These are phyloP conservation scores for Chrosomus eos DNA, from an alignment of 2,797 vertebrate genomes.

Conservation along the genomic window DNA sequence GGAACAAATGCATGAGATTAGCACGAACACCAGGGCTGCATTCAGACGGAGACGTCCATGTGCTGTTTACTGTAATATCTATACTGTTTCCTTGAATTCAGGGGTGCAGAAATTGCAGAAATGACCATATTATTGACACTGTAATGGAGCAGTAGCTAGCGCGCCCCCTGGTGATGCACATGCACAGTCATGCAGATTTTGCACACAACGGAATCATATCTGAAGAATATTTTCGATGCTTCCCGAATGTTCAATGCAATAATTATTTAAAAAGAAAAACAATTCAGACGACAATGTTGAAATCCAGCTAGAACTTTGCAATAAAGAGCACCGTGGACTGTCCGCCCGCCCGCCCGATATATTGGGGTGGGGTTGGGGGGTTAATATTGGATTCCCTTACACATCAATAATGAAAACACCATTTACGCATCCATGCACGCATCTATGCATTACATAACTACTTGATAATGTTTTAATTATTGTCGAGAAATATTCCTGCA, in stretches of 20 bases:
- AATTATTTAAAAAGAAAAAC: too few relatives aligned
- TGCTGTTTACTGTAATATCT: neutral
- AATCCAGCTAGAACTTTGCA: neutral
- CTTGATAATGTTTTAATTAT: neutral
- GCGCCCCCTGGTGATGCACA: neutral
- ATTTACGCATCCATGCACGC: neutral
- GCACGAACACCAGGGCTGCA: neutral
- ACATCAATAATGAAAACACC: neutral
- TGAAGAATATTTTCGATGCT: neutral
- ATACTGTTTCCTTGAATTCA: neutral
- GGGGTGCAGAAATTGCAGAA: neutral
- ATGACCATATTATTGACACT: neutral
- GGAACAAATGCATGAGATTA: neutral
- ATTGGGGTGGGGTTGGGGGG: too few relatives aligned
- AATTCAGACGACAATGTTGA: neutral
- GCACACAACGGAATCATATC: neutral
- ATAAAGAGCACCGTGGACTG: neutral
- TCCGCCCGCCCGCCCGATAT: too few relatives aligned
- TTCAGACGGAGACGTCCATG: conserved; percentile 6
- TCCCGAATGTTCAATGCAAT: neutral
- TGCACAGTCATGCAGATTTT: conserved; percentile 19
- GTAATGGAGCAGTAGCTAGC: neutral
- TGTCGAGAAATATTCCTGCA: neutral
- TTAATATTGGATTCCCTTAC: neutral
- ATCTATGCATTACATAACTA: neutral